These are phyloP conservation scores for Pelobates cultripes DNA, from an alignment of 2,797 vertebrate genomes.

Conservation along the genomic window DNA sequence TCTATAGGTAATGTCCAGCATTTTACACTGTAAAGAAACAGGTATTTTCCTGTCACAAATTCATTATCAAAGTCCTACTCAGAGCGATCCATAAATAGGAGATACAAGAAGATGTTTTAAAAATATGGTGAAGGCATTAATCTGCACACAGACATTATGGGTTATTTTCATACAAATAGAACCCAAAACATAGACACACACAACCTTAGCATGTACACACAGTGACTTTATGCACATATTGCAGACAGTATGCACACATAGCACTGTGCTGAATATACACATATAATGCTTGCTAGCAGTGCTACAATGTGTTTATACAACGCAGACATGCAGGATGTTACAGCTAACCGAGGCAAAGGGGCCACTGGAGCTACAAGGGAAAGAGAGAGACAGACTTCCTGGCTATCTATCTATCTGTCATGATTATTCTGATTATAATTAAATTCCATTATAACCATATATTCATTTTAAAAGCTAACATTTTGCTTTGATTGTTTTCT, in stretches of 20 bases:
- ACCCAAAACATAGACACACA: no score
- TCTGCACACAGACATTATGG: no score
- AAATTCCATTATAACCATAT: background rate
- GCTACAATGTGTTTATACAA: background rate
- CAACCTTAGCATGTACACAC: background rate
- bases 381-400: background rate
- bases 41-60: no score
- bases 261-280: background rate
- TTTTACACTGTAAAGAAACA: no score
- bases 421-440: background rate
- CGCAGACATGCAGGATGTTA: background rate
- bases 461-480: background rate
- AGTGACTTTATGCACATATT: background rate
- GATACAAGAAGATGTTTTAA: no score
- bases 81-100: no score
- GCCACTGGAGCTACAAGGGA: slow-evolving; percentile 1
- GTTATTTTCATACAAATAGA: no score
- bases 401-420: slow-evolving; percentile 11
- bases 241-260: background rate
- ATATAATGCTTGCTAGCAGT: background rate
- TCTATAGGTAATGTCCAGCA: no score
- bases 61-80: no score
- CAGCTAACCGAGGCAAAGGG: background rate
- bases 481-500: no score
- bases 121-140: no score